These are phyloP conservation scores for Gila robusta DNA, from an alignment of 2,797 vertebrate genomes.

Conservation along the genomic window DNA sequence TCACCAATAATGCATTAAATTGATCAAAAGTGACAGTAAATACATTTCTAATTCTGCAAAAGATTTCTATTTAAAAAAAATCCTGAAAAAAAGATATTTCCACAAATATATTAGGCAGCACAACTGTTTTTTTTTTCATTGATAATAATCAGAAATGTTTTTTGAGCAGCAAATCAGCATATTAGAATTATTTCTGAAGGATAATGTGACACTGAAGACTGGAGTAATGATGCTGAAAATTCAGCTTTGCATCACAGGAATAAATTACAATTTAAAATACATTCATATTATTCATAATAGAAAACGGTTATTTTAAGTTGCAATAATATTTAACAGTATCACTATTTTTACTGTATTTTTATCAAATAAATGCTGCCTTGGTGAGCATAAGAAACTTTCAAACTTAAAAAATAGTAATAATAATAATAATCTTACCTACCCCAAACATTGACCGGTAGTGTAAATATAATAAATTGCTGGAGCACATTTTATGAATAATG, in stretches of 20 bases:
- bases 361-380: neutral
- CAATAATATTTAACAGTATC: neutral
- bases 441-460: neutral
- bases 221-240: neutral
- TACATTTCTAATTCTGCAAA: neutral
- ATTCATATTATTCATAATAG: neutral
- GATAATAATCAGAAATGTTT: neutral
- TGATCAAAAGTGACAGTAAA: neutral
- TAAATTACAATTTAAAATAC: neutral
- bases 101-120: neutral
- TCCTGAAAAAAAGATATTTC: neutral
- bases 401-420: neutral
- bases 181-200: neutral
- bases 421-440: neutral
- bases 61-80: neutral
- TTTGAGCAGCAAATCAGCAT: neutral
- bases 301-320: neutral
- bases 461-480: neutral
- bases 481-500: constrained; percentile 1
- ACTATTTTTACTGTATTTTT: neutral
- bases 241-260: neutral
- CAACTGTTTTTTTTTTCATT: neutral
- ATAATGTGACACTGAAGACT: neutral
- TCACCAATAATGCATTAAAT: neutral
- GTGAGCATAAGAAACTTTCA: neutral